phyloP scores from a whole-genome alignment of 2,113 vertebrate species.

The Chitala chitala region DNA sequence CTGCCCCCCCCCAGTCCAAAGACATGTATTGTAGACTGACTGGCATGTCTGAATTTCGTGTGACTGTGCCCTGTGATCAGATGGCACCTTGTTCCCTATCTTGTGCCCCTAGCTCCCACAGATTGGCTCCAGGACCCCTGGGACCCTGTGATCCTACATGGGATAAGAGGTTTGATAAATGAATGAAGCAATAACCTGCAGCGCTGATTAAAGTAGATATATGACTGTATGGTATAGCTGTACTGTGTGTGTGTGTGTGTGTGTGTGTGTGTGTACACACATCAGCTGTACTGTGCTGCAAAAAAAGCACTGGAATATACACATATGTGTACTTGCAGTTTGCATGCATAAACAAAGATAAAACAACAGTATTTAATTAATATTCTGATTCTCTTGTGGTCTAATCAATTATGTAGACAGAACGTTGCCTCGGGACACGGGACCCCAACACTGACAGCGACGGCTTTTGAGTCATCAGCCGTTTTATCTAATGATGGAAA shows the following conservation, averaged over 20 bases:
- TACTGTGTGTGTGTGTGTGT: too few species aligned
- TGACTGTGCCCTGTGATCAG: neutral
- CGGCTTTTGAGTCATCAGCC: constrained; percentile 62
- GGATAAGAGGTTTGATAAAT: too few species aligned
- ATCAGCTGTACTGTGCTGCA: neutral
- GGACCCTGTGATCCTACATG: too few species aligned
- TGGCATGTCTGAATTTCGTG: neutral
- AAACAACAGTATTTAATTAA: constrained; percentile 26
- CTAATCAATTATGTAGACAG: constrained; percentile 60
- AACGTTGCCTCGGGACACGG: constrained; percentile 58
- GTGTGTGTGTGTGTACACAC: neutral
- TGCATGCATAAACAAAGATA: neutral
- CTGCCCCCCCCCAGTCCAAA: too few species aligned
- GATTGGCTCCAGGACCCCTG: too few species aligned
- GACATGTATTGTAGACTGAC: too few species aligned
- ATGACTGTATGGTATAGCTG: too few species aligned
- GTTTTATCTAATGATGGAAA: constrained; percentile 67
- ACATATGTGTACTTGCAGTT: too few species aligned
- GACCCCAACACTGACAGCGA: constrained; percentile 51
- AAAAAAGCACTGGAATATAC: too few species aligned
- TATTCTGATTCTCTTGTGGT: constrained; percentile 48
- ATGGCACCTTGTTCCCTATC: neutral
- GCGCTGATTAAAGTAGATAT: too few species aligned
- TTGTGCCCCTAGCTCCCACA: neutral
- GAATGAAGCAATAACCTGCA: too few species aligned